Conservation (phyloP, 2,113 vertebrate genomes). For the Stegastes partitus region DNA sequence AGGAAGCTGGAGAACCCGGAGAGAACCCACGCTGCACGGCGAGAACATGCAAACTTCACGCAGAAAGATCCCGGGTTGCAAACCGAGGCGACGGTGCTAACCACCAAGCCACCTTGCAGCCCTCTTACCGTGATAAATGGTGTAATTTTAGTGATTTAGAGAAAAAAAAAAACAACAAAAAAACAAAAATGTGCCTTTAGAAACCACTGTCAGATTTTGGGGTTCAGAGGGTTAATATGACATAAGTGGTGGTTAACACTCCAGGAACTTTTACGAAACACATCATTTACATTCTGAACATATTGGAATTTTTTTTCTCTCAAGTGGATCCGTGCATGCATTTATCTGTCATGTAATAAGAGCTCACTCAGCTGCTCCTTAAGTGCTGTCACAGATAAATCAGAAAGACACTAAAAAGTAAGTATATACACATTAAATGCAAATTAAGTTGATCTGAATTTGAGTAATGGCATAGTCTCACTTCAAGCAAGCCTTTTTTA, state of each 20-base stretch:
- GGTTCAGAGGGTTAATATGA: too few species aligned
- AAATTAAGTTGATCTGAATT: constrained; percentile 15
- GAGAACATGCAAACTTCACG: too few species aligned
- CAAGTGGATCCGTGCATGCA: background rate
- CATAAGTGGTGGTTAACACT: background rate
- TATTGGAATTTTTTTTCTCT: background rate
- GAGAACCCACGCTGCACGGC: too few species aligned
- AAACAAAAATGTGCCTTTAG: too few species aligned
- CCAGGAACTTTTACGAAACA: background rate
- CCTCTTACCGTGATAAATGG: too few species aligned
- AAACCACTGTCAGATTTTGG: too few species aligned
- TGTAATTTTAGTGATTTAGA: too few species aligned
- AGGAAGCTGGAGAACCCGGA: too few species aligned
- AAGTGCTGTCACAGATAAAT: background rate
- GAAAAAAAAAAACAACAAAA: too few species aligned
- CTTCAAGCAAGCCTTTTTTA: constrained; percentile 20
- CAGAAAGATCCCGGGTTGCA: too few species aligned
- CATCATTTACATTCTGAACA: background rate
- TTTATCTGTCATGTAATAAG: background rate
- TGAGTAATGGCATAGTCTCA: constrained; percentile 17
- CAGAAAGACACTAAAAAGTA: constrained; percentile 6
- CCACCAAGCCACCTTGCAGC: too few species aligned
- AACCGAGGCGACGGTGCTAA: too few species aligned
- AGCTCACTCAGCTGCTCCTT: background rate
- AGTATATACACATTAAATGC: background rate